Evolutionary conservation across 2,113 vertebrate species (phyloP).

Genomic region (Atractosteus spatula): DNA sequence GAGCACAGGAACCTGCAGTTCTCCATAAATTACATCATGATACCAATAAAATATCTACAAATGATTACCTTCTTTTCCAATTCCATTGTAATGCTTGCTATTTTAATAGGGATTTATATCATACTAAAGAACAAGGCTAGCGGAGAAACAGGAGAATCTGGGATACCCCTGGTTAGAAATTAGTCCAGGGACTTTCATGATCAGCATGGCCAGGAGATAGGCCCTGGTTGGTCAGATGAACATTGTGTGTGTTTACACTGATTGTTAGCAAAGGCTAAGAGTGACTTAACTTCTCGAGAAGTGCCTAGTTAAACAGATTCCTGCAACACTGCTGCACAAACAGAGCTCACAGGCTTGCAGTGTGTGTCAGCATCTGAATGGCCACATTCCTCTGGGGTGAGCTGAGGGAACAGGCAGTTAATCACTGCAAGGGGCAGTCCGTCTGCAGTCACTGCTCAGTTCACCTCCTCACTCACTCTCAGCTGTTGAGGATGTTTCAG

Average conservation of each 20-base stretch:
- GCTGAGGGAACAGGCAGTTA: slow-evolving; percentile 28
- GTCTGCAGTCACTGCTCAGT: background rate
- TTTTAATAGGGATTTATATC: slow-evolving; percentile 4
- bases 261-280: slow-evolving; percentile 60
- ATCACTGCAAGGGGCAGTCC: background rate
- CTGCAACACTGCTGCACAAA: slow-evolving; percentile 43
- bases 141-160: background rate
- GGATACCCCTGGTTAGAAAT: slow-evolving; percentile 31
- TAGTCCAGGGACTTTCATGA: no score
- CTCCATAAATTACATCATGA: background rate
- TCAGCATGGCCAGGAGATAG: no score
- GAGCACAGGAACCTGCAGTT: background rate
- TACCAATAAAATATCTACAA: background rate
- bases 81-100: background rate
- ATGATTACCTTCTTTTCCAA: background rate
- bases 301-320: slow-evolving; percentile 64
- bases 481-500: no score
- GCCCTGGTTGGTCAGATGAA: no score
- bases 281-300: slow-evolving; percentile 46
- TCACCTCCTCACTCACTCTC: no score
- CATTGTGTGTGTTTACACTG: slow-evolving; percentile 13
- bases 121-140: background rate
- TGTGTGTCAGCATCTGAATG: slow-evolving; percentile 50
- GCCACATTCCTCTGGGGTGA: slow-evolving; percentile 55
- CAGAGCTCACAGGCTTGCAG: slow-evolving; percentile 39